These are phyloP conservation scores for Caligus rogercresseyi DNA, from an alignment of 1,140 invertebrate species.

Conservation along the genomic window DNA sequence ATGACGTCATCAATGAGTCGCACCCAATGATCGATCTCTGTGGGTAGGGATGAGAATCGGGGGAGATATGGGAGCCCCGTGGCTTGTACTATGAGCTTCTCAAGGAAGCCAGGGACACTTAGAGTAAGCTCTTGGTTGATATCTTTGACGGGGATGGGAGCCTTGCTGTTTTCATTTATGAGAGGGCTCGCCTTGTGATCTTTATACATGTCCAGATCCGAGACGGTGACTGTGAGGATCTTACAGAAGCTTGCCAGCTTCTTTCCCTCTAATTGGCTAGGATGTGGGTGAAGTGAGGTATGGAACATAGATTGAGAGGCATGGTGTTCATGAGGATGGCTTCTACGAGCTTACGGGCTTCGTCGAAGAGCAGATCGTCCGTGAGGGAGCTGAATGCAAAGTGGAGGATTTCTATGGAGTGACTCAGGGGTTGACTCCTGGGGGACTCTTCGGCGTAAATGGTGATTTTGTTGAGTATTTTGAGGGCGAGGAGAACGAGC, in stretches of 20 bases:
- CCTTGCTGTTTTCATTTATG: not conserved
- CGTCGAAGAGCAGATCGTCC: not conserved
- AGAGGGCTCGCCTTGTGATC: constrained; percentile 20
- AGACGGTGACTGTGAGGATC: constrained; percentile 22
- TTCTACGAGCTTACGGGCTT: not conserved
- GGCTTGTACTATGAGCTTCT: not conserved
- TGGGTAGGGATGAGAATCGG: not conserved
- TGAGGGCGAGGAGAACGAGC: not conserved
- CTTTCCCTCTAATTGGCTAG: constrained; percentile 14
- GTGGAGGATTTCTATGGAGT: not conserved
- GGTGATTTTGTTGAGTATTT: not conserved
- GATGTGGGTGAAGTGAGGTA: constrained; percentile 14
- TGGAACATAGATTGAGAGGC: not conserved
- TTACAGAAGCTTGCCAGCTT: constrained; percentile 22
- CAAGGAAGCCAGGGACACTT: not conserved
- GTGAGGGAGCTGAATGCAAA: not conserved
- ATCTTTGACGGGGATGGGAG: not conserved
- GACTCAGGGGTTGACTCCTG: not conserved
- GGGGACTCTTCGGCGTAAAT: not conserved
- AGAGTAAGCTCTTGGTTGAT: constrained; percentile 9
- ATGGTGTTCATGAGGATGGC: not conserved
- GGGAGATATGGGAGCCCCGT: constrained; percentile 1
- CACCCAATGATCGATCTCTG: constrained; percentile 10
- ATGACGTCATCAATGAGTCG: constrained; percentile 3
- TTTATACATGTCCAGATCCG: constrained; percentile 22